These are phyloP conservation scores for Drosophila mojavensis DNA, from an alignment of 1,140 invertebrate genomes.

Conservation along the genomic window DNA sequence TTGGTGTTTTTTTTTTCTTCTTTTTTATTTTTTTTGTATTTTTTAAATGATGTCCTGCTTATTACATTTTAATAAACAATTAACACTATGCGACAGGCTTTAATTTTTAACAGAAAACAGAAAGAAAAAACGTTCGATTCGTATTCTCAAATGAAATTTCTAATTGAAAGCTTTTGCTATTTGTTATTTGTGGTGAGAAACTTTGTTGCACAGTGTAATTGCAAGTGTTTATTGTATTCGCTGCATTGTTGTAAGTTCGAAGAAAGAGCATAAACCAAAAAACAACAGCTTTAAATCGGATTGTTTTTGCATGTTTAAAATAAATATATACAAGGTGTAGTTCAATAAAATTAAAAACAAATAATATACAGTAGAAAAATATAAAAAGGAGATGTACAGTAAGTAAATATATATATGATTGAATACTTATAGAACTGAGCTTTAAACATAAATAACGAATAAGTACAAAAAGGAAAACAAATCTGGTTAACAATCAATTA, in stretches of 20 bases:
- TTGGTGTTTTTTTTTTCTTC: slow-evolving; percentile 17
- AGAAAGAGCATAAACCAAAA: slow-evolving; percentile 5
- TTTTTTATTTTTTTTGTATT: slow-evolving; percentile 29
- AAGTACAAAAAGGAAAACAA: slow-evolving; percentile 53
- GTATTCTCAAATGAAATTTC: not conserved
- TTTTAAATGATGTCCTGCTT: slow-evolving; percentile 42
- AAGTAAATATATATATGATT: not conserved
- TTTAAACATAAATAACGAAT: slow-evolving; percentile 75
- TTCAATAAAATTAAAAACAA: slow-evolving; percentile 45
- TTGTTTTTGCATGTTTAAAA: slow-evolving; percentile 12
- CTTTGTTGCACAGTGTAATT: slow-evolving; percentile 35
- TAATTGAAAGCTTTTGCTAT: not conserved
- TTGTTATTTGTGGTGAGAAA: not conserved
- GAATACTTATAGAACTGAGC: slow-evolving; percentile 26
- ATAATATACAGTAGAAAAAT: slow-evolving; percentile 20
- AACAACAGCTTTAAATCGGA: slow-evolving; percentile 9
- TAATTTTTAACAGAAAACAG: slow-evolving; percentile 26
- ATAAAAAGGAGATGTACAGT: not conserved
- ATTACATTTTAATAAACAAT: slow-evolving; percentile 22
- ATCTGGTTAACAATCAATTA: slow-evolving; percentile 64
- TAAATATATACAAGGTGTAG: slow-evolving; percentile 12
- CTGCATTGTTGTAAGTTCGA: slow-evolving; percentile 23
- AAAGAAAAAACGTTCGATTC: slow-evolving; percentile 24
- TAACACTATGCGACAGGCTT: slow-evolving; percentile 34
- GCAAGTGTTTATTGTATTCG: slow-evolving; percentile 42